phyloP scores from a whole-genome alignment of 1,140 invertebrate genomes.

The Drosophila sproati region DNA sequence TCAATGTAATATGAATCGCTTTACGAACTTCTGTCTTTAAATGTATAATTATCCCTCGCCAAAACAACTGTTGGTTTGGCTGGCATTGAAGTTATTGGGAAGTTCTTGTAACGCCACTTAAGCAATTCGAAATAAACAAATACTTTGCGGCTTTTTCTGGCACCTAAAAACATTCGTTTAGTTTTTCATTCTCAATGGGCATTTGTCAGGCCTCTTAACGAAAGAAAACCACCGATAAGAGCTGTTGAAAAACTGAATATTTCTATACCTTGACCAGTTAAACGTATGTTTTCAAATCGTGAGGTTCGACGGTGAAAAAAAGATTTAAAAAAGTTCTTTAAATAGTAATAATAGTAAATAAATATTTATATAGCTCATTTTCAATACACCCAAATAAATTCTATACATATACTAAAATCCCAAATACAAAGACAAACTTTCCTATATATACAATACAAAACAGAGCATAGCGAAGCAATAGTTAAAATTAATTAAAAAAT shows the following conservation, averaged over 20 bases:
- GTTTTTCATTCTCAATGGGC: conserved; percentile 53
- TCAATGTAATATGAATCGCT: not conserved
- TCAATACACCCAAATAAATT: no score
- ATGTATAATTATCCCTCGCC: not conserved
- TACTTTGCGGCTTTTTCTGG: not conserved
- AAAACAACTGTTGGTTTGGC: conserved; percentile 3
- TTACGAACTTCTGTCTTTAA: no score
- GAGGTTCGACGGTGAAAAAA: conserved; percentile 25
- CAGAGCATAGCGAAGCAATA: not conserved
- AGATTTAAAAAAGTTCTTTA: not conserved
- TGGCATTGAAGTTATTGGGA: not conserved
- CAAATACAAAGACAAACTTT: no score
- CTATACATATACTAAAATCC: no score
- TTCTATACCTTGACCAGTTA: conserved; percentile 42
- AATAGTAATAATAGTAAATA: not conserved
- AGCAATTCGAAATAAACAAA: not conserved
- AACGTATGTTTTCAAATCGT: conserved; percentile 30
- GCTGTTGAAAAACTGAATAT: conserved; percentile 45
- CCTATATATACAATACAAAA: no score
- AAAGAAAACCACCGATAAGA: conserved; percentile 50
- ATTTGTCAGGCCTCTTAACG: conserved; percentile 51
- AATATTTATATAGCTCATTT: not conserved
- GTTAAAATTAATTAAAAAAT: not conserved
- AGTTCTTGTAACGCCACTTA: not conserved
- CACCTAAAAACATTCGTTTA: conserved; percentile 32